These are phyloP conservation scores for Pseudomugil gertrudae DNA, from an alignment of 2,797 vertebrate species.

Conservation along the genomic window DNA sequence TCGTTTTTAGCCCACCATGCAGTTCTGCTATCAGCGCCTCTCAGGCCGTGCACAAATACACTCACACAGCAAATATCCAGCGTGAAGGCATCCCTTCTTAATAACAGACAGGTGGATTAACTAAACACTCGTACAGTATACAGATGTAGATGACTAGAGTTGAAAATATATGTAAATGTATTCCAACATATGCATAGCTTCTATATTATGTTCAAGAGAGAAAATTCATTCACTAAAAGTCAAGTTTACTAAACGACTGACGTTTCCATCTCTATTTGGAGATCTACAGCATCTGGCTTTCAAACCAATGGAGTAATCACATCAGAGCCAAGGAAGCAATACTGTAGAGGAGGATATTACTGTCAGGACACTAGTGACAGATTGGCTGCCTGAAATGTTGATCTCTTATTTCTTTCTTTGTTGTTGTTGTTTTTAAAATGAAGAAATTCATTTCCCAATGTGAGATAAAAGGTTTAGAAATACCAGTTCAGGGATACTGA, in stretches of 20 bases:
- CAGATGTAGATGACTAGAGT: conserved; percentile 58
- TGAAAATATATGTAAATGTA: conserved; percentile 64
- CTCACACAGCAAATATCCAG: conserved; percentile 44
- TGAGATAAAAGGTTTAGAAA: conserved; percentile 30
- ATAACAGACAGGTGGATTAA: conserved; percentile 78
- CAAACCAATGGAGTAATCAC: conserved; percentile 66
- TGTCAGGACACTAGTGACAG: conserved; percentile 69
- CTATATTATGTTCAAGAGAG: conserved; percentile 59
- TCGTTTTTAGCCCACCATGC: conserved; percentile 82
- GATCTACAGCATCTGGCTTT: conserved; percentile 67
- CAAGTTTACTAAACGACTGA: conserved; percentile 54
- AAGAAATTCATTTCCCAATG: conserved; percentile 41
- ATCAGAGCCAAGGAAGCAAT: conserved; percentile 72
- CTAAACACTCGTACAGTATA: conserved; percentile 54
- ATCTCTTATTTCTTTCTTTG: conserved; percentile 52
- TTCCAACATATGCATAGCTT: conserved; percentile 66
- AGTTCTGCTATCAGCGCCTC: conserved; percentile 82
- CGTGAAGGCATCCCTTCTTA: conserved; percentile 65
- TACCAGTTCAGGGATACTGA: neutral
- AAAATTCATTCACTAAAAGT: conserved; percentile 53
- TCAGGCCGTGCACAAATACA: conserved; percentile 65
- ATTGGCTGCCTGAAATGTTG: conserved; percentile 54
- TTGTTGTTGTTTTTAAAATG: conserved; percentile 48
- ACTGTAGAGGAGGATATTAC: conserved; percentile 75
- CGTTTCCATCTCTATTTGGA: conserved; percentile 56